Evolutionary conservation across 2,797 vertebrate genomes (phyloP).

Genomic region (Lepidocolaptes lacrymiger): DNA sequence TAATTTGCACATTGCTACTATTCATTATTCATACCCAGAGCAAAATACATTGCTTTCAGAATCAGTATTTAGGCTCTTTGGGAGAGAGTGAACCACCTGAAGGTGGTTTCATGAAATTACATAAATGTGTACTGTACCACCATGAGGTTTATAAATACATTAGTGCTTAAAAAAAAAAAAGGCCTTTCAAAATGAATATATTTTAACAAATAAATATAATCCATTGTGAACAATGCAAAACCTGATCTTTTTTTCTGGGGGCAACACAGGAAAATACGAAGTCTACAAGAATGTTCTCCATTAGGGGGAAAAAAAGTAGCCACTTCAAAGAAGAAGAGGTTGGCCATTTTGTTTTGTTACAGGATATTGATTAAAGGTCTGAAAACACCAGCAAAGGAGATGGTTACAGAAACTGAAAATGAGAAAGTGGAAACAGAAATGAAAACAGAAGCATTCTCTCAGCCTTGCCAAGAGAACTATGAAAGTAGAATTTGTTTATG

Average conservation of each 20-base stretch:
- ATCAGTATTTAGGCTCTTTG: background rate
- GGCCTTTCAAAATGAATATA: background rate
- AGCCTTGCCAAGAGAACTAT: background rate
- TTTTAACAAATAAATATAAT: slow-evolving; percentile 15
- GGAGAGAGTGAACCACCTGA: background rate
- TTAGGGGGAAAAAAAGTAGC: background rate
- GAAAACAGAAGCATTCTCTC: background rate
- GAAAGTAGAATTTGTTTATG: background rate
- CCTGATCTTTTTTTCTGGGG: background rate
- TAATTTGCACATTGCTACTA: slow-evolving; percentile 41
- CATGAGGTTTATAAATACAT: background rate
- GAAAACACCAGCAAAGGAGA: background rate
- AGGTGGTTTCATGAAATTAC: slow-evolving; percentile 6
- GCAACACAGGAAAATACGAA: background rate
- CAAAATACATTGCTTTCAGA: slow-evolving; percentile 1
- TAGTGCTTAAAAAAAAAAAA: background rate
- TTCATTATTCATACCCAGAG: slow-evolving; percentile 48
- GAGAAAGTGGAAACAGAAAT: background rate
- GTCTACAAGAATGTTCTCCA: background rate
- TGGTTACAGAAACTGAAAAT: background rate
- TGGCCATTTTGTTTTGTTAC: background rate
- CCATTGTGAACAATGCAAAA: background rate
- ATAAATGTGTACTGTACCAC: background rate
- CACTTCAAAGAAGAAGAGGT: background rate
- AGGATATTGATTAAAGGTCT: background rate